Base-by-base conservation (phyloP, 1,140 invertebrate species). In the Diorhabda carinulata region DNA sequence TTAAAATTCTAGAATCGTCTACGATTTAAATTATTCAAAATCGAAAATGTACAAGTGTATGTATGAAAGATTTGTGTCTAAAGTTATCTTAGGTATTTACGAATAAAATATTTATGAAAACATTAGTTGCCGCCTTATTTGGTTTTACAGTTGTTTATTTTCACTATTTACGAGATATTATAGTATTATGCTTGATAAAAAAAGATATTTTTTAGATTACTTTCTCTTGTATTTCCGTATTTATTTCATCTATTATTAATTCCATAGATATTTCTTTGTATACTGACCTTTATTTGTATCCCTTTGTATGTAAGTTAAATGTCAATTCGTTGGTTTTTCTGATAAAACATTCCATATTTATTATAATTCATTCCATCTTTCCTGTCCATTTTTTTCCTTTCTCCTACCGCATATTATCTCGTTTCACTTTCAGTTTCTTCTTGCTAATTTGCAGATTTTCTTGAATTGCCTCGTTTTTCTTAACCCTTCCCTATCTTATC, bases 1-100 rank as follows among this genome's bases (percentile, higher is more conserved):
- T 43, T 43, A 43, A 41, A 61, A 43, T 40, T 7, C 42, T 10
- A 61, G 59, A 3, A 52, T 3, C 47, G 4, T 52, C 47, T 4
- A 8, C 47, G 47, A 52, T n/a, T 8, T 61, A 61, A 61, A 61
- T 61, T 61, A 61, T 61, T 43, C 25, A 61, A 61, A 61, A 61
- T 61, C 42, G 42, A 43, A 61, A 61, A 43, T 61, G 59, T 61
- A 40, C 42, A 61, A 43, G 42, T 8, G 47, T 52, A 41, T 8
- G 47, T 52, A 61, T 61, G 59, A 61, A 41, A 61, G 59, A 61
- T 61, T 61, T 61, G 59, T 43, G 59, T 61, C 40, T 43, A 43
- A 41, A 61, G 59, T 40, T 61, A 61, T 61, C 42, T 61, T 43
- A 61, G 59, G 59, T 61, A 61, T 61, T 61, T 61, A 5, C 5